Evolutionary conservation across 2,888 invertebrate genomes (phyloP), one percentile per base, ranked within the genome.

Genomic region (Sisyra nigra): DNA sequence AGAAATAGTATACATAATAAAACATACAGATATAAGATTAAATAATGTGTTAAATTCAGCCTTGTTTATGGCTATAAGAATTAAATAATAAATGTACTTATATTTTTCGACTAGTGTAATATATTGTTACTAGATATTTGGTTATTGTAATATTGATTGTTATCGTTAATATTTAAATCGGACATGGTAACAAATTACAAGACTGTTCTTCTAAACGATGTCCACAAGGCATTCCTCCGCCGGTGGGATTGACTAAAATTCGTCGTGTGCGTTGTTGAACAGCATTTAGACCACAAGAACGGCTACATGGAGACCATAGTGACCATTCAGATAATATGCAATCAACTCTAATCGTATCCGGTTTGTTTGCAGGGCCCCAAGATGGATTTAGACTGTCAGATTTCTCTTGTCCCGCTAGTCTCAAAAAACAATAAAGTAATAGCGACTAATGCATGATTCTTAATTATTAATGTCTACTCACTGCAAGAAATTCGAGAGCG

Each of bases 261-360:
- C 62, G 61, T 31, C 74, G 61, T 0, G 71, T 70, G 39, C 72
- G 59, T 48, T 71, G 69, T 31, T 67, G 65, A 17, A 68, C 62
- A 0, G 71, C 66, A 46, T 63, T 61, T 9, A 63, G 56, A 1
- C 80, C 80, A 54, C 81, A 82, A 2, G 69, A 71, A 5, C 68
- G 69, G 1, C 74, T 72, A 55, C 81, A 81, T 0, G 74, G 71
- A 3, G 76, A 72, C 80, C 80, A 80, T 7, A 68, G 65, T n/a
- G 76, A 72, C 80, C 80, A 80, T 41, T 68, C 64, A 0, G 73
- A 71, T 53, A 78, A 72, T 30, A 66, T 63, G 53, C 80, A 81
- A 46, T 71, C 70, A 6, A 51, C 49, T 41, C 49, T 19, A 36
- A 19, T 44, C 34, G 37, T 38, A 18, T 40, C 45, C 3, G 44